A percentile compares a stretch with the other conserved stretches of the same genome.
These are phyloP conservation scores for Catocala nupta DNA, from an alignment of 2,888 invertebrate species.

Conservation along the genomic window DNA sequence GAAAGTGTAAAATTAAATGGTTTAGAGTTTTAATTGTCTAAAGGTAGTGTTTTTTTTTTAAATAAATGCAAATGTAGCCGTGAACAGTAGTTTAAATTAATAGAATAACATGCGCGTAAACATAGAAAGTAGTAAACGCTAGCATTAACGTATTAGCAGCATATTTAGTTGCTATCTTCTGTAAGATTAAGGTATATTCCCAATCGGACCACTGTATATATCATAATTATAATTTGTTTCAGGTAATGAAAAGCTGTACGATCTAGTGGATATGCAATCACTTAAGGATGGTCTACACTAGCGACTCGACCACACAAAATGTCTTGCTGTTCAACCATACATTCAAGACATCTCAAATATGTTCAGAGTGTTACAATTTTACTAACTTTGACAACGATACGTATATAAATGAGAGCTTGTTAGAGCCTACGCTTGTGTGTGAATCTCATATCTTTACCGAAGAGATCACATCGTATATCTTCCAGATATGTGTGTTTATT, in stretches of 20 bases:
- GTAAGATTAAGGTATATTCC: too few species aligned
- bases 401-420: background rate
- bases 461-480: slow-evolving; percentile 80
- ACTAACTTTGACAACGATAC: slow-evolving; percentile 6
- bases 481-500: slow-evolving; percentile 89
- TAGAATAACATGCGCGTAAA: too few species aligned
- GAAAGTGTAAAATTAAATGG: too few species aligned
- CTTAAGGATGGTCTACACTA: slow-evolving; percentile 5
- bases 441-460: slow-evolving; percentile 47
- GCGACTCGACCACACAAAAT: slow-evolving; percentile 1
- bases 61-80: too few species aligned
- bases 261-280: background rate
- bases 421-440: slow-evolving; percentile 10
- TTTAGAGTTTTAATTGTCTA: too few species aligned
- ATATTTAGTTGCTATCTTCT: too few species aligned
- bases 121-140: too few species aligned
- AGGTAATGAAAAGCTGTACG: background rate
- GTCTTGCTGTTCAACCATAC: slow-evolving; percentile 3
- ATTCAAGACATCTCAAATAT: background rate
- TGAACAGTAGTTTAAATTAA: too few species aligned
- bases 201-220: too few species aligned
- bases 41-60: too few species aligned
- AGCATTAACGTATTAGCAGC: too few species aligned
- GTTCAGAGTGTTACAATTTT: slow-evolving; percentile 3
- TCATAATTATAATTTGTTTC: slow-evolving; percentile 5